phyloP scores from a whole-genome alignment of 2,113 vertebrate species.

The Boulengeromyrus knoepffleri region DNA sequence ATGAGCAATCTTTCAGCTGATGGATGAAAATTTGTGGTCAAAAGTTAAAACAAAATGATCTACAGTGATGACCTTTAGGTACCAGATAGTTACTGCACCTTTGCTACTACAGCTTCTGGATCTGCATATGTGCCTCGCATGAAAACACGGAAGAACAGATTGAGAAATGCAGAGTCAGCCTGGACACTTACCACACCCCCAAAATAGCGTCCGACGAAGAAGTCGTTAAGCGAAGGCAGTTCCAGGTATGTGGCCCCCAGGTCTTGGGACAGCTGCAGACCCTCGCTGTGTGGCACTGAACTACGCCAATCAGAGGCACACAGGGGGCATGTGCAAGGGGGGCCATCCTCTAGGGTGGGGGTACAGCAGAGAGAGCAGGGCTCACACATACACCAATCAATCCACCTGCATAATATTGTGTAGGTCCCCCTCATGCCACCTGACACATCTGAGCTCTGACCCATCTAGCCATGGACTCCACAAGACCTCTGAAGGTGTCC shows the following conservation, averaged over 20 bases:
- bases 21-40: neutral
- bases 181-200: conserved; percentile 80
- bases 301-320: conserved; percentile 85
- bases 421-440: neutral
- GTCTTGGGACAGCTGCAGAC: conserved; percentile 85
- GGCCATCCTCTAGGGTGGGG: conserved; percentile 64
- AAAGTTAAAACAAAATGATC: neutral
- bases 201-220: conserved; percentile 87
- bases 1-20: neutral
- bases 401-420: neutral
- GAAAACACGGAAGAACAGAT: neutral
- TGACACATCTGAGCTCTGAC: neutral
- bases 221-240: conserved; percentile 80
- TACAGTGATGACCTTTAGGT: neutral
- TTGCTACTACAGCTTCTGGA: neutral
- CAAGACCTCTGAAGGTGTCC: neutral
- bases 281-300: conserved; percentile 81
- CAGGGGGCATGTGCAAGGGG: conserved; percentile 83
- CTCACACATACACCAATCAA: neutral
- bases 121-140: neutral
- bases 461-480: neutral
- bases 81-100: neutral
- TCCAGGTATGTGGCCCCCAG: conserved; percentile 90
- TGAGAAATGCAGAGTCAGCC: neutral
- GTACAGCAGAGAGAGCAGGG: conserved; percentile 26